Conservation (phyloP, 1,140 invertebrate species). For the Bursaphelenchus mucronatus region DNA sequence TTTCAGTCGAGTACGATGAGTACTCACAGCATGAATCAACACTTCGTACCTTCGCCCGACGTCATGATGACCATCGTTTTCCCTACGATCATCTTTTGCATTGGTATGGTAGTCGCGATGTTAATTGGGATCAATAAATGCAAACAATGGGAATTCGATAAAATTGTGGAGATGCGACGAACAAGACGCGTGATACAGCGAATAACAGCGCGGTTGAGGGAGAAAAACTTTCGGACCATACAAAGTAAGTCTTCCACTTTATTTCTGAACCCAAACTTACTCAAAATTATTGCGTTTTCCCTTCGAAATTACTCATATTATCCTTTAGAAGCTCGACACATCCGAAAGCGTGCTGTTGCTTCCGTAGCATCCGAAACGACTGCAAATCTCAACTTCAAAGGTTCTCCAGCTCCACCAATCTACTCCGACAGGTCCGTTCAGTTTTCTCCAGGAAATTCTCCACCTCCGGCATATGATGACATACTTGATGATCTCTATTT, state of each 20-base stretch:
- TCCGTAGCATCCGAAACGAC: slow-evolving; percentile 18
- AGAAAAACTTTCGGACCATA: slow-evolving; percentile 58
- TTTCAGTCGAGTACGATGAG: no score
- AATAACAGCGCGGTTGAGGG: slow-evolving; percentile 51
- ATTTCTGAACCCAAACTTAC: background rate
- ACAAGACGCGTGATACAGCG: slow-evolving; percentile 54
- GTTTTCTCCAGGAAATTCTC: slow-evolving; percentile 43
- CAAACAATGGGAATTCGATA: slow-evolving; percentile 60
- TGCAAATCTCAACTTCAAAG: slow-evolving; percentile 13
- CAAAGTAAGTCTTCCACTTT: slow-evolving; percentile 39
- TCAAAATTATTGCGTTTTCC: background rate
- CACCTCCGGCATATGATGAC: slow-evolving; percentile 59
- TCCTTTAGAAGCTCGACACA: slow-evolving; percentile 50
- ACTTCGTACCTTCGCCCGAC: slow-evolving; percentile 50
- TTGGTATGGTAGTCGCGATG: slow-evolving; percentile 59
- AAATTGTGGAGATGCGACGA: slow-evolving; percentile 56
- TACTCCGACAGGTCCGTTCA: slow-evolving; percentile 2
- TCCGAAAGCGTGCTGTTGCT: slow-evolving; percentile 44
- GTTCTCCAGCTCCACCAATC: slow-evolving; percentile 25
- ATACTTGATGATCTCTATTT: slow-evolving; percentile 56
- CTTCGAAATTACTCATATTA: background rate
- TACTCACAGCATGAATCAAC: background rate
- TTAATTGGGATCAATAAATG: slow-evolving; percentile 55
- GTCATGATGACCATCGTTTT: slow-evolving; percentile 55
- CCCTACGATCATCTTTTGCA: slow-evolving; percentile 56